Base-by-base conservation (phyloP, 1,140 invertebrate genomes). In the Brachionus koreanus region DNA sequence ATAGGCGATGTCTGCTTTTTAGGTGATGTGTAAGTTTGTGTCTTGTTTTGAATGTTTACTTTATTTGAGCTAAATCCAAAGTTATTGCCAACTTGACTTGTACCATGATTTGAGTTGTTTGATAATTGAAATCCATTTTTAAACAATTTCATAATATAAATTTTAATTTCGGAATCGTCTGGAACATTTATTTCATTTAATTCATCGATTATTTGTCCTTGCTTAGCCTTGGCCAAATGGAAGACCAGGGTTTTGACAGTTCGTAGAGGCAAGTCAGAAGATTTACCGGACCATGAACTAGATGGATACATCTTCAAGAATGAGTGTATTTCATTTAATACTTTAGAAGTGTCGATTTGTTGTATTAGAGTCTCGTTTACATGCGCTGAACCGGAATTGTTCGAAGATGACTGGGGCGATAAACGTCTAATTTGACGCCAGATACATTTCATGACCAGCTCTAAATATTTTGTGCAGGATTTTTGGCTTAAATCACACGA, bases 361-460 rank as follows among this genome's bases (percentile, higher is more conserved):
- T 46, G 49, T 13, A 57, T 79, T 25, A 79, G 49, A 37, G 33
- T 23, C 12, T 74, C 69, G 69, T 74, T 74, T 23, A 74, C 61
- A 19, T 57, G 49, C 2, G 61, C 3, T 37, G 29, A 23, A 25
- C 39, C 25, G 19, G 25, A 13, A 25, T 23, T 46, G 23, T 43
- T 46, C 10, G 69, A 74, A 5, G 69, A 74, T 3, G 69, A 74
- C 46, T 74, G 69, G 12, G 69, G 69, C 9, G 76, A 79, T 43
- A 79, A 61, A 25, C 49, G 76, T 37, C 76, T 57, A 2, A 79
- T 79, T 35, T 79, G 49, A 5, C 76, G 19, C 82, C 82, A 83
- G 23, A 83, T 72, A 43, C 82, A 83, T 33, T 83, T 83, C 63
- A 83, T 72, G 3, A 83, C 67, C 16, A 83, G 33, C 12, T 83